Conservation (phyloP, 53 echinoderm and acorn worm genomes). For the Mesocentrotus franciscanus region DNA sequence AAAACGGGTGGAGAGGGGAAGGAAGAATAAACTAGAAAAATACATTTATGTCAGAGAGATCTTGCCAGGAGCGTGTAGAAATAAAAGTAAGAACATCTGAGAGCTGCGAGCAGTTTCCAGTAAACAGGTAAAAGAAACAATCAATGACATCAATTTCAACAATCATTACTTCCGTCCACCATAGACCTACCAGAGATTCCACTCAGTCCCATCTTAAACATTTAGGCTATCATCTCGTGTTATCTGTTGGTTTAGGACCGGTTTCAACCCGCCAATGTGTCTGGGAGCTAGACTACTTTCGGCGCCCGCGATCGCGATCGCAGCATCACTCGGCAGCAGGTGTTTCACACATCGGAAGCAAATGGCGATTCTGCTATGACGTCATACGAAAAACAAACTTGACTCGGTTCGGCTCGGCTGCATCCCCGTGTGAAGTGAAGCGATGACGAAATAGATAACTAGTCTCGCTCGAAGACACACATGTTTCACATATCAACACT, state of each 20-base stretch:
- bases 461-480: constrained; percentile 4
- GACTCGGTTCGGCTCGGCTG: constrained; percentile 61
- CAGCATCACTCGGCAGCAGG: constrained; percentile 44
- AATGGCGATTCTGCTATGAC: constrained; percentile 40
- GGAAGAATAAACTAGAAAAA: neutral
- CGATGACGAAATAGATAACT: constrained; percentile 41
- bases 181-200: too few species aligned
- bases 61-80: neutral
- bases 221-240: neutral
- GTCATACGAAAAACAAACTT: constrained; percentile 64
- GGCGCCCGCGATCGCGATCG: neutral
- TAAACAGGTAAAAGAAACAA: neutral
- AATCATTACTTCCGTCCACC: neutral
- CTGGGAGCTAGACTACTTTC: constrained; percentile 4
- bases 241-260: neutral
- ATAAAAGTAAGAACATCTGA: neutral
- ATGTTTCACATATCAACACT: too few species aligned
- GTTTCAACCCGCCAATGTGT: neutral
- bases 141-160: neutral
- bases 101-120: neutral
- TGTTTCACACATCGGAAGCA: constrained; percentile 62
- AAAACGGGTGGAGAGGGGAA: neutral
- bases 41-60: too few species aligned
- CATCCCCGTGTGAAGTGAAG: constrained; percentile 43
- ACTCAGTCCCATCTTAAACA: too few species aligned